Percentiles rank a stretch among this genome's conserved stretches.
Conservation (phyloP, 2,797 vertebrate species). For the Muscicapa striata region DNA sequence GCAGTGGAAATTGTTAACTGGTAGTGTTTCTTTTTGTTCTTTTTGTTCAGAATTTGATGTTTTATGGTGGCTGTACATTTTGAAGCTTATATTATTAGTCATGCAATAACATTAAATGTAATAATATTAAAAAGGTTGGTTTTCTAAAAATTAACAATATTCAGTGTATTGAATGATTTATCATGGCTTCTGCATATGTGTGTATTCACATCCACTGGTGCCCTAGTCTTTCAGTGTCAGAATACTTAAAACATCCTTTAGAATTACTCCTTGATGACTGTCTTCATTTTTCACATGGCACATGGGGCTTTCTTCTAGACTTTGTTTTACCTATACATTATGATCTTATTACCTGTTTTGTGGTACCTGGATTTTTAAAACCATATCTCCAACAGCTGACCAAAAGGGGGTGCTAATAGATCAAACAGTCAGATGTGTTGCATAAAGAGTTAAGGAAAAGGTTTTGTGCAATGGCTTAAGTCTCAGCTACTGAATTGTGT, state of each 20-base stretch:
- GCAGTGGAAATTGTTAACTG: background rate
- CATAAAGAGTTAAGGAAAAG: background rate
- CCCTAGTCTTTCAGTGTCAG: background rate
- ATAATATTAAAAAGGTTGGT: background rate
- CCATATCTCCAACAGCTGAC: conserved; percentile 25
- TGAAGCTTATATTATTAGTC: background rate
- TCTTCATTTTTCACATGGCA: background rate
- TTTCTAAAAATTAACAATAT: background rate
- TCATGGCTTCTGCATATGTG: accelerated
- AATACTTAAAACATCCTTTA: background rate
- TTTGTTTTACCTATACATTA: background rate
- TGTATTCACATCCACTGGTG: background rate
- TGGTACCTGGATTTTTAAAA: background rate
- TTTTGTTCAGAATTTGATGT: background rate
- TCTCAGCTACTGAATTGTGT: background rate
- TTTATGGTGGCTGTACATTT: background rate
- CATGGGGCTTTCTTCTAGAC: background rate
- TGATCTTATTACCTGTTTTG: background rate
- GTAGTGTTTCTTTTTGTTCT: background rate
- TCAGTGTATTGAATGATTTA: background rate
- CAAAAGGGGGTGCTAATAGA: conserved; percentile 69
- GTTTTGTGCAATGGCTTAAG: background rate
- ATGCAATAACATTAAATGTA: background rate
- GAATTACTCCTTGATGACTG: background rate
- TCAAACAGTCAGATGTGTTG: conserved; percentile 38